phyloP scores from a whole-genome alignment of 2,113 vertebrate species.

The Dinomys branickii region DNA sequence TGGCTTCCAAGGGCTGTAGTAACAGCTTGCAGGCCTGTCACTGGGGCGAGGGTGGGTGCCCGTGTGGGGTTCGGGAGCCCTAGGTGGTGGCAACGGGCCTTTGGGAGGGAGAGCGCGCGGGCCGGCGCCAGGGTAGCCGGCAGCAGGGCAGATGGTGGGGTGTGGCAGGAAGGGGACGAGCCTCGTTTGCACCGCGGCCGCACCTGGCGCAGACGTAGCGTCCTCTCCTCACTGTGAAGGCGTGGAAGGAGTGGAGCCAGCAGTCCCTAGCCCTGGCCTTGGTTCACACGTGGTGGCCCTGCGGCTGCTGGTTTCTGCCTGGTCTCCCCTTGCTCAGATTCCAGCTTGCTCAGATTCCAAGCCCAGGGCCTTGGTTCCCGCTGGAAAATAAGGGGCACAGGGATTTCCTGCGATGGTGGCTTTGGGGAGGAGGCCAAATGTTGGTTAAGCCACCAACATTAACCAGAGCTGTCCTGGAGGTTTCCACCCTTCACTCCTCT shows the following conservation, averaged over 20 bases:
- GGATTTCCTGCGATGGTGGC: too few species aligned
- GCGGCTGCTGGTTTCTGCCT: not conserved
- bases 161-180: accelerated
- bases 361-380: not conserved
- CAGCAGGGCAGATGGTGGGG: not conserved
- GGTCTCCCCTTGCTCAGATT: not conserved
- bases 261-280: not conserved
- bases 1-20: not conserved
- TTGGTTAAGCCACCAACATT: too few species aligned
- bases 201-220: too few species aligned
- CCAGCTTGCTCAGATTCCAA: not conserved
- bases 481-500: not conserved
- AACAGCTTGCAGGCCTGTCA: not conserved
- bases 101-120: accelerated
- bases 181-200: not conserved
- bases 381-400: not conserved
- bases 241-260: not conserved
- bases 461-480: not conserved
- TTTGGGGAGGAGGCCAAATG: too few species aligned
- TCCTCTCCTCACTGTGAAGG: not conserved
- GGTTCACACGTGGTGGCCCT: not conserved
- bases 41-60: not conserved
- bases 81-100: not conserved
- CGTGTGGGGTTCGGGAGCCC: too few species aligned
- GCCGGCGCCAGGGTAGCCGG: not conserved